Evolutionary conservation across 2,888 invertebrate species (phyloP).

Genomic region (Dioctria rufipes): DNA sequence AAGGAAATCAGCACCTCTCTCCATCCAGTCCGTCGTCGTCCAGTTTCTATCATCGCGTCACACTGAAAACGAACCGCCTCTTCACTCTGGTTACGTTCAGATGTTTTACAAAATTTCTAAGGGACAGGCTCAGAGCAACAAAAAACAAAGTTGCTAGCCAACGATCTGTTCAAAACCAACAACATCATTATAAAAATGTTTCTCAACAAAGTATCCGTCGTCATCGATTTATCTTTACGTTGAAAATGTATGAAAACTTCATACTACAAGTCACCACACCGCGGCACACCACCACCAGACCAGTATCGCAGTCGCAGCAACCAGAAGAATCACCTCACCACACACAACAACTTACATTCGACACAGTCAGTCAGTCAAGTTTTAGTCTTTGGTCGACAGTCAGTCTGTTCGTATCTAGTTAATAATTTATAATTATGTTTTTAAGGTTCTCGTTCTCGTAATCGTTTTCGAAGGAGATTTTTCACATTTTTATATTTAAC

Average conservation of each 20-base stretch:
- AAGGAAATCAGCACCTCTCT: no score
- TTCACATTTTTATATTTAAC: neutral
- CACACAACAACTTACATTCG: neutral
- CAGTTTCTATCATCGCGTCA: no score
- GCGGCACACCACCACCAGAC: no score
- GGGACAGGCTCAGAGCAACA: neutral
- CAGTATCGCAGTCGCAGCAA: no score
- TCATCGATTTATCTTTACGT: conserved; percentile 27
- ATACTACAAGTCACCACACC: no score
- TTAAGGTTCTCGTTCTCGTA: neutral
- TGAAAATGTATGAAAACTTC: no score
- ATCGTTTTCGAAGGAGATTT: neutral
- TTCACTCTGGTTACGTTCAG: no score
- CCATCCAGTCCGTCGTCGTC: no score
- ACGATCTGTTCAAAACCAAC: neutral
- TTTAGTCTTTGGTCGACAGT: conserved; percentile 55
- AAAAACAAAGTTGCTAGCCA: neutral
- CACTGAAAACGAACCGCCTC: no score
- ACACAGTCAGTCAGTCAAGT: neutral
- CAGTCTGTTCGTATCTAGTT: conserved; percentile 51
- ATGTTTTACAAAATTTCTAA: no score
- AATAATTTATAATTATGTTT: neutral
- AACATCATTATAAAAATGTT: neutral
- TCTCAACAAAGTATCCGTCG: conserved; percentile 21
- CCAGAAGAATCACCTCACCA: neutral